Percentiles rank a stretch among this genome's conserved stretches.
These are phyloP conservation scores for Trogon surrucura DNA, from an alignment of 2,113 vertebrate species.

Conservation along the genomic window DNA sequence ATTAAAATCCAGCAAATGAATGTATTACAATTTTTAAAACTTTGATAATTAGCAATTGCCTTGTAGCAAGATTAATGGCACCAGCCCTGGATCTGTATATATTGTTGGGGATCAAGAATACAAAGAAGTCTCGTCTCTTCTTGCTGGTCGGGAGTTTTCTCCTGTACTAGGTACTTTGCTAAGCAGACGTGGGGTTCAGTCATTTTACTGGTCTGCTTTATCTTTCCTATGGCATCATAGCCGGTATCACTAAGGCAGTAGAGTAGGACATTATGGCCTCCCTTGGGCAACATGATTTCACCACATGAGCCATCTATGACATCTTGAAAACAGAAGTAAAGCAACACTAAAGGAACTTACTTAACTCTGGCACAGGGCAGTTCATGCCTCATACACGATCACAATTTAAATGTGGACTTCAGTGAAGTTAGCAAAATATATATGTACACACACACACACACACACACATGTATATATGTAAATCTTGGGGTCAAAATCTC, in stretches of 20 bases:
- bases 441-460: accelerated
- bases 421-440: not conserved
- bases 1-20: not conserved
- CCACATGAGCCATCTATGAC: not conserved
- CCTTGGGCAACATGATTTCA: not conserved
- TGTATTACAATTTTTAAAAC: not conserved
- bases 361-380: not conserved
- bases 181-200: not conserved
- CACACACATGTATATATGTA: accelerated
- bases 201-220: not conserved
- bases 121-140: not conserved
- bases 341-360: not conserved
- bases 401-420: not conserved
- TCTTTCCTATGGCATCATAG: not conserved
- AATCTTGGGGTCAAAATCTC: not conserved
- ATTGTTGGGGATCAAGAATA: not conserved
- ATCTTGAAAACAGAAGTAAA: not conserved
- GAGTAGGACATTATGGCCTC: not conserved
- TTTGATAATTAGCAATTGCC: not conserved
- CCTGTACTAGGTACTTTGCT: not conserved
- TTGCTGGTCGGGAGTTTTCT: not conserved
- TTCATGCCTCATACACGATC: not conserved
- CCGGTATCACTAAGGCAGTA: not conserved
- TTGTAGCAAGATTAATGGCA: not conserved
- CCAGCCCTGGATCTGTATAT: not conserved